Conservation (phyloP, 1,140 invertebrate species). For the Drosophila dunni region DNA sequence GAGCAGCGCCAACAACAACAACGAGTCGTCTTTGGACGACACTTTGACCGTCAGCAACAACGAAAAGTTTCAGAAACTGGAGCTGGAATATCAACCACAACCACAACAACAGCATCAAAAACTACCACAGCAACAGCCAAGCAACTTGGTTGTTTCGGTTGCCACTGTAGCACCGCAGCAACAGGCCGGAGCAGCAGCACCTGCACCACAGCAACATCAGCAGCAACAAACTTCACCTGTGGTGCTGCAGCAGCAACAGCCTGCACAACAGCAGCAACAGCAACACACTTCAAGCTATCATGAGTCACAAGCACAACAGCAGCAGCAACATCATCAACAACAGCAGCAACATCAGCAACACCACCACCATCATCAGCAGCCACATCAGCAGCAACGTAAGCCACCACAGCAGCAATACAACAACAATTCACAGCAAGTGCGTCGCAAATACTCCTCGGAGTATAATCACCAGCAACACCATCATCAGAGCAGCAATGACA, state of each 20-base stretch:
- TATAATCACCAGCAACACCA: conserved; percentile 63
- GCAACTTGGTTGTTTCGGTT: conserved; percentile 46
- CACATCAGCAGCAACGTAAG: conserved; percentile 52
- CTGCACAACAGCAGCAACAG: conserved; percentile 44
- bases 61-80: conserved; percentile 45
- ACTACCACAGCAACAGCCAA: conserved; percentile 25
- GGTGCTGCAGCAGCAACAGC: conserved; percentile 28
- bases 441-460: conserved; percentile 74
- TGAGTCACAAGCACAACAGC: conserved; percentile 30
- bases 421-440: conserved; percentile 54
- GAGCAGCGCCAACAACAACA: conserved; percentile 35
- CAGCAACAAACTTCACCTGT: conserved; percentile 32
- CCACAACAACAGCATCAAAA: conserved; percentile 33
- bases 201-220: conserved; percentile 48
- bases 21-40: conserved; percentile 58
- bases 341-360: conserved; percentile 26
- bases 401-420: conserved; percentile 63
- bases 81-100: conserved; percentile 33
- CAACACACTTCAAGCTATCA: conserved; percentile 52
- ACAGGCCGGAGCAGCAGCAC: conserved; percentile 20
- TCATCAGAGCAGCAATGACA: conserved; percentile 66
- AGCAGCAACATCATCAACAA: conserved; percentile 46
- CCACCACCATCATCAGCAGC: conserved; percentile 38
- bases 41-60: conserved; percentile 41
- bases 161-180: conserved; percentile 62